Percentiles rank a stretch among this genome's conserved stretches.
Evolutionary conservation across 2,888 invertebrate species (phyloP).

Genomic region (Cheiracanthium punctorium): DNA sequence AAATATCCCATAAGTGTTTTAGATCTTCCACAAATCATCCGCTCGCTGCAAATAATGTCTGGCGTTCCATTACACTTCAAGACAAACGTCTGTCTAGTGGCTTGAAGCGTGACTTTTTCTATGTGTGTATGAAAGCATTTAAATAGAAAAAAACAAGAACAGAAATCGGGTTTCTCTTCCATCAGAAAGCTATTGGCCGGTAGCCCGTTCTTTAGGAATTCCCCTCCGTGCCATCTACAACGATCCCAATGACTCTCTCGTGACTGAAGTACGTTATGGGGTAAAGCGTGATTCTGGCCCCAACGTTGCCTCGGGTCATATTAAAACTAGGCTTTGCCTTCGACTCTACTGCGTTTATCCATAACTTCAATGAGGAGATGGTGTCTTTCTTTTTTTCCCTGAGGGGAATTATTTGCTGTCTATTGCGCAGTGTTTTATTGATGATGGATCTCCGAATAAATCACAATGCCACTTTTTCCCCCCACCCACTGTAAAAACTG

Average conservation of each 20-base stretch:
- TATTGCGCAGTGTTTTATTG: not conserved
- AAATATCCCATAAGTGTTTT: too few relatives aligned
- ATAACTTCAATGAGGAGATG: not conserved
- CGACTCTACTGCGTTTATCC: constrained; percentile 14
- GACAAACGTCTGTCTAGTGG: not conserved
- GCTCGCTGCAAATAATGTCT: not conserved
- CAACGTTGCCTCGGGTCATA: constrained; percentile 45
- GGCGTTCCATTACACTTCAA: not conserved
- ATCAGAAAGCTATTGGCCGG: not conserved
- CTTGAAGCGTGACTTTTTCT: not conserved
- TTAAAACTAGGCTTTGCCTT: constrained; percentile 32
- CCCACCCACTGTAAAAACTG: not conserved
- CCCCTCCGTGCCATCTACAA: constrained; percentile 40
- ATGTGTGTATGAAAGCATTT: not conserved
- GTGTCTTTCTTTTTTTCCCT: not conserved
- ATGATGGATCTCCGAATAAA: not conserved
- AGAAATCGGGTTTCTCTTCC: not conserved
- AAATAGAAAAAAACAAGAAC: not conserved
- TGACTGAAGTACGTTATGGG: constrained; percentile 23
- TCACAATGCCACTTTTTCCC: not conserved
- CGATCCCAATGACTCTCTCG: constrained; percentile 39
- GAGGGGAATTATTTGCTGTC: constrained; percentile 18
- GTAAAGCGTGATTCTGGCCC: constrained; percentile 35
- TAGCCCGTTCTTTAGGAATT: not conserved
- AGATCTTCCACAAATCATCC: not conserved